Base-by-base conservation (phyloP, 1,140 invertebrate species). In the Microplitis demolitor region DNA sequence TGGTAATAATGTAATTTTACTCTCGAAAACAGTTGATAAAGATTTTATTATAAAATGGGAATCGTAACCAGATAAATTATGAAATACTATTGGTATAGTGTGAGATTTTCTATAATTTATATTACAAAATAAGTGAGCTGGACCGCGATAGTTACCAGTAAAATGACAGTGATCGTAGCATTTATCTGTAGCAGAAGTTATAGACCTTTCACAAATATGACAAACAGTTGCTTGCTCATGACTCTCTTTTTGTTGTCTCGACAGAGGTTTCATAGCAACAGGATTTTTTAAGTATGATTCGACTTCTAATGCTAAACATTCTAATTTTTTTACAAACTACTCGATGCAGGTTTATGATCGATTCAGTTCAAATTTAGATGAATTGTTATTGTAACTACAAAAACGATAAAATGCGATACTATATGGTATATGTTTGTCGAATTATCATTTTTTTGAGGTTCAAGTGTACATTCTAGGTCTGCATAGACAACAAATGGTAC, bases 61-160 rank as follows among this genome's bases (percentile, higher is more conserved):
- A 64, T 60, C 75, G 33, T 76, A 75, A 24, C 81, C 75, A 67
- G 76, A 81, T 67, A 84, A 81, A 74, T 84, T 83, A 6, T 77
- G 79, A 71, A 80, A 76, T 68, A 79, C 66, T 35, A 66, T 66
- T 63, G 37, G 37, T 8, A 39, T 39, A 8, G 11, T 9, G 6
- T 39, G 37, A 39, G 37, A 39, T 39, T 4, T 39, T 5, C 11
- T 6, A 39, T 39, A 39, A 39, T 6, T 39, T 39, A 39, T 8
- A 6, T 39, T 39, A 39, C 37, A 39, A 9, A 4, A 39, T 5
- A 9, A 8, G 11, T 39, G 37, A 4, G 37, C 37, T 8, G 37
- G 4, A 0, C 37, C 37, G 2, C 37, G 37, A 39, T 39, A 39
- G 5, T 39, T 4, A 5, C 37, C 37, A 2, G 37, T 39, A 39